Percentiles rank a stretch among this genome's conserved stretches.
These are phyloP conservation scores for Polypedilum pembai DNA, from an alignment of 1,140 invertebrate species.

Conservation along the genomic window DNA sequence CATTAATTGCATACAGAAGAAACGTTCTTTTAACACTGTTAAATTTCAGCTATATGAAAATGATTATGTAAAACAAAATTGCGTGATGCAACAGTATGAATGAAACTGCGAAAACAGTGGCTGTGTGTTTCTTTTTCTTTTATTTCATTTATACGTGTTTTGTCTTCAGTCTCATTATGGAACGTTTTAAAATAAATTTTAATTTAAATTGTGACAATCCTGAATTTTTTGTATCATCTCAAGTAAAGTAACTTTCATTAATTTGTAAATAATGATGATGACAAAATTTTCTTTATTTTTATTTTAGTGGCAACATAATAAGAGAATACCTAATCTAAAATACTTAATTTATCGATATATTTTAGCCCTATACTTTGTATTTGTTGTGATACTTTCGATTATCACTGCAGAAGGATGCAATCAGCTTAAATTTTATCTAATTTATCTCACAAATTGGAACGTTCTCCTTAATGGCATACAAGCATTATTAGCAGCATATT, in stretches of 20 bases:
- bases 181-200: not conserved
- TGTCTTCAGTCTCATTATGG: no score
- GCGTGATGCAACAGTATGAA: no score
- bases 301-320: slow-evolving; percentile 12
- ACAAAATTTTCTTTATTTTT: not conserved
- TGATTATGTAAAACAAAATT: no score
- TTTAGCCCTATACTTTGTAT: not conserved
- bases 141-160: no score
- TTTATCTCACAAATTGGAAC: slow-evolving; percentile 10
- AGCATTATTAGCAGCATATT: not conserved
- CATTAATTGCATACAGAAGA: no score
- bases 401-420: not conserved
- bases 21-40: no score
- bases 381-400: not conserved
- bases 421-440: not conserved
- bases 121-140: no score
- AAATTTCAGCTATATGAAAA: no score
- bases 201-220: not conserved
- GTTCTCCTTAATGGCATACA: not conserved
- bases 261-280: not conserved
- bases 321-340: not conserved
- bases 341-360: slow-evolving; percentile 19
- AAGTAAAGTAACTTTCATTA: not conserved
- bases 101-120: no score
- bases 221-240: not conserved